A percentile compares a stretch with the other conserved stretches of the same genome.
phyloP scores from a whole-genome alignment of 2,797 vertebrate species.

The Gambelia wislizenii region DNA sequence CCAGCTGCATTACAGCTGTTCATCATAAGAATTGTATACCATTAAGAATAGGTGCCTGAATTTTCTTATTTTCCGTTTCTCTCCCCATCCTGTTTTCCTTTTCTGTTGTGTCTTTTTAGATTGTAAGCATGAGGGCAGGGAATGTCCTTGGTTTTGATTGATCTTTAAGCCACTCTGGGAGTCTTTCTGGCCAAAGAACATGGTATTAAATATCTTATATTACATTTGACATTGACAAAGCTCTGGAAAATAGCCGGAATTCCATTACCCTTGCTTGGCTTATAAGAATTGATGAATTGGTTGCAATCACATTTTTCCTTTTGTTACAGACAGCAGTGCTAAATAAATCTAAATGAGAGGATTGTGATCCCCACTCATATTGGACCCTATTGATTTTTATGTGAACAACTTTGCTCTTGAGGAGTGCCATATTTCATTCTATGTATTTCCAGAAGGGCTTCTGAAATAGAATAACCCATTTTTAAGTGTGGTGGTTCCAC shows the following conservation, averaged over 20 bases:
- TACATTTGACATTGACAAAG: constrained; percentile 7
- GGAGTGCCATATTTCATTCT: background rate
- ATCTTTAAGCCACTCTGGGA: constrained; percentile 33
- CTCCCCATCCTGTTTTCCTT: background rate
- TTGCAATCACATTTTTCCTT: background rate
- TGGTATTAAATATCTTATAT: background rate
- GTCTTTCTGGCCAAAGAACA: constrained; percentile 8
- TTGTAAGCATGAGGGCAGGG: background rate
- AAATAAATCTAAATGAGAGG: background rate
- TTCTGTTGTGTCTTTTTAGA: background rate
- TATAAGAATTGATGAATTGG: background rate
- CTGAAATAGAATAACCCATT: background rate
- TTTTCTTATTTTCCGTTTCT: background rate
- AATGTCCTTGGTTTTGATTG: constrained; percentile 6
- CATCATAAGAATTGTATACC: background rate
- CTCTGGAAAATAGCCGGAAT: background rate
- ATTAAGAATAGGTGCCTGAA: background rate
- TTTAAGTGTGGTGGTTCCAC: background rate
- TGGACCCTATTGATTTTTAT: background rate
- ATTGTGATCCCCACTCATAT: background rate
- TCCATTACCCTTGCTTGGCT: background rate
- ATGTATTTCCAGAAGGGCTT: background rate
- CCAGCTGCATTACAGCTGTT: no score
- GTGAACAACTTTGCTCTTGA: background rate
- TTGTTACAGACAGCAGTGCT: background rate